These are phyloP conservation scores for Sclerurus mexicanus DNA, from an alignment of 2,113 vertebrate species.

Conservation along the genomic window DNA sequence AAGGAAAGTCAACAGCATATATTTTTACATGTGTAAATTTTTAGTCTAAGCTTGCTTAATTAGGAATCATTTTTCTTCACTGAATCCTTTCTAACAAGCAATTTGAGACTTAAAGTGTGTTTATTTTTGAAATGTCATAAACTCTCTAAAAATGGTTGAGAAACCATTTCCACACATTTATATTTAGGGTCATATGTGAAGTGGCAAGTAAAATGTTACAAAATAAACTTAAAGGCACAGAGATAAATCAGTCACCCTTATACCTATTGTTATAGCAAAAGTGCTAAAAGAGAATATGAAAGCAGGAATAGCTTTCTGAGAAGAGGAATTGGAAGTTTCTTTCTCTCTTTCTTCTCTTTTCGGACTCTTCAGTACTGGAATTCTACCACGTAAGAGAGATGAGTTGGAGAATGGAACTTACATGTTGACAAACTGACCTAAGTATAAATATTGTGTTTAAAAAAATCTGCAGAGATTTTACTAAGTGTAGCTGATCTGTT, in stretches of 20 bases:
- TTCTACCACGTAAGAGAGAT: neutral
- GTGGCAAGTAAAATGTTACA: neutral
- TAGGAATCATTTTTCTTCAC: neutral
- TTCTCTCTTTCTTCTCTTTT: neutral
- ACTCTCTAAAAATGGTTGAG: neutral
- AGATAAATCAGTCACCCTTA: neutral
- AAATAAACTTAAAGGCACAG: neutral
- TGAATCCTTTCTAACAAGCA: neutral
- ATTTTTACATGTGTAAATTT: slow-evolving; percentile 9
- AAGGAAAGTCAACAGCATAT: neutral
- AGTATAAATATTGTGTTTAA: neutral
- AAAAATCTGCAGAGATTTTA: neutral
- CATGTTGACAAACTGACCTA: neutral
- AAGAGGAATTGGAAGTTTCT: neutral
- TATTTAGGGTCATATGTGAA: neutral
- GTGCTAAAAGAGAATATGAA: neutral
- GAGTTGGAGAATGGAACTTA: neutral
- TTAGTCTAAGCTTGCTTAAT: neutral
- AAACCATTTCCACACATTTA: neutral
- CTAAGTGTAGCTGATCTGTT: neutral
- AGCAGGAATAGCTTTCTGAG: neutral
- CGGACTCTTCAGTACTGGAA: neutral
- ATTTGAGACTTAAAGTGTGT: neutral
- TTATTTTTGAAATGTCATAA: slow-evolving; percentile 2
- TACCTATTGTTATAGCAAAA: neutral